Percentiles rank a stretch among this genome's conserved stretches.
These are phyloP conservation scores for Dendrocopos noguchii DNA, from an alignment of 2,113 vertebrate genomes.

Conservation along the genomic window DNA sequence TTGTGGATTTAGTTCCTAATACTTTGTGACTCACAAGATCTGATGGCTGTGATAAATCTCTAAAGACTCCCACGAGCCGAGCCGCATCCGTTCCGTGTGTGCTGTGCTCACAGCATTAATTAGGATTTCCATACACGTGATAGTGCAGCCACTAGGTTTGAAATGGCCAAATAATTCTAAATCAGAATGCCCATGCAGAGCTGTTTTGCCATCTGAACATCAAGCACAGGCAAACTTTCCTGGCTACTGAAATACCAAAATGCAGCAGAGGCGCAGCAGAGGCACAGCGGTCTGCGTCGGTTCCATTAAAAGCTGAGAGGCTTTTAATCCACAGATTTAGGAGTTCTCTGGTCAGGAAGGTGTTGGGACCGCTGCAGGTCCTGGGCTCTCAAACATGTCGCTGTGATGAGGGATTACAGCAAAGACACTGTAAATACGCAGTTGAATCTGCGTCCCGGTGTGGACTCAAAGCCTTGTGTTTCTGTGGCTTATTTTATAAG, in stretches of 20 bases:
- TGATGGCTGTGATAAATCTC: conserved; percentile 21
- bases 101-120: neutral
- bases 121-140: neutral
- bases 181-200: neutral
- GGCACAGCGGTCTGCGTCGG: neutral
- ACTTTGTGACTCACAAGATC: conserved; percentile 14
- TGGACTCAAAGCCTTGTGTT: neutral
- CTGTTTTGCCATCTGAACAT: neutral
- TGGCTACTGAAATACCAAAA: neutral
- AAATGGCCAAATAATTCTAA: neutral
- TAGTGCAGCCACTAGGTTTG: neutral
- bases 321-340: neutral
- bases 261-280: neutral
- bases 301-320: neutral
- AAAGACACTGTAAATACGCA: neutral
- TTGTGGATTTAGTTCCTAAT: conserved; percentile 48
- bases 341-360: neutral
- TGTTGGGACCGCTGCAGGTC: neutral
- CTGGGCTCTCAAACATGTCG: neutral
- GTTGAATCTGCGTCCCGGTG: neutral
- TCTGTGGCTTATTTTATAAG: neutral
- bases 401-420: neutral
- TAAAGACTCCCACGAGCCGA: neutral
- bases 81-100: neutral
- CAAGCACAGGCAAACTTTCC: neutral